Conservation (phyloP, 2,888 invertebrate genomes). For the Rhabditophanes sp. region DNA sequence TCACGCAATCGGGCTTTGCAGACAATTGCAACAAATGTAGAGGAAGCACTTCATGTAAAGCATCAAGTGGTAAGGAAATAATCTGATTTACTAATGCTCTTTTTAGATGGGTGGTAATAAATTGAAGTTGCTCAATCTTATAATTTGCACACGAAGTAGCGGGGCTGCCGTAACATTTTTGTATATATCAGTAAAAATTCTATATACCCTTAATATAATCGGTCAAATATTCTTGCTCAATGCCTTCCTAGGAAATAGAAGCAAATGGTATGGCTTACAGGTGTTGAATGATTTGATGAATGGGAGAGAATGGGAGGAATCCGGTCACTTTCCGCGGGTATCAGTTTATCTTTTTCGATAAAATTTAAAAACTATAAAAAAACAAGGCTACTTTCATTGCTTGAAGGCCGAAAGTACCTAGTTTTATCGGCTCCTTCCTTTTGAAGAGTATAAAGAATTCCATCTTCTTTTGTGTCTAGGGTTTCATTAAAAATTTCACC, state of each 20-base stretch:
- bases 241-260: slow-evolving; percentile 41
- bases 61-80: slow-evolving; percentile 28
- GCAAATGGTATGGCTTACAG: slow-evolving; percentile 42
- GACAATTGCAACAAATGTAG: slow-evolving; percentile 43
- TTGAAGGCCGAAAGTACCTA: too few relatives aligned
- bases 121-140: slow-evolving; percentile 37
- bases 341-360: slow-evolving; percentile 4
- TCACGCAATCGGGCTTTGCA: slow-evolving; percentile 35
- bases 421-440: too few relatives aligned
- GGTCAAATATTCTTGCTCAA: slow-evolving; percentile 43
- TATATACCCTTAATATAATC: slow-evolving; percentile 43
- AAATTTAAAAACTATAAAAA: slow-evolving; percentile 3
- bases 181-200: slow-evolving; percentile 32
- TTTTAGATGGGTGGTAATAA: slow-evolving; percentile 40
- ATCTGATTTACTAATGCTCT: neutral
- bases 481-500: too few relatives aligned
- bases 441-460: too few relatives aligned
- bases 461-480: too few relatives aligned
- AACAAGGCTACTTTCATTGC: too few relatives aligned
- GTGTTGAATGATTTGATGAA: slow-evolving; percentile 43
- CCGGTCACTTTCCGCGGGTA: slow-evolving; percentile 32
- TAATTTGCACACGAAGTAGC: slow-evolving; percentile 42
- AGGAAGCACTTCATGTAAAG: slow-evolving; percentile 43
- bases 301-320: slow-evolving; percentile 44
- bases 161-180: slow-evolving; percentile 43